These are phyloP conservation scores for Cairina moschata DNA, from an alignment of 2,113 vertebrate species.

Conservation along the genomic window DNA sequence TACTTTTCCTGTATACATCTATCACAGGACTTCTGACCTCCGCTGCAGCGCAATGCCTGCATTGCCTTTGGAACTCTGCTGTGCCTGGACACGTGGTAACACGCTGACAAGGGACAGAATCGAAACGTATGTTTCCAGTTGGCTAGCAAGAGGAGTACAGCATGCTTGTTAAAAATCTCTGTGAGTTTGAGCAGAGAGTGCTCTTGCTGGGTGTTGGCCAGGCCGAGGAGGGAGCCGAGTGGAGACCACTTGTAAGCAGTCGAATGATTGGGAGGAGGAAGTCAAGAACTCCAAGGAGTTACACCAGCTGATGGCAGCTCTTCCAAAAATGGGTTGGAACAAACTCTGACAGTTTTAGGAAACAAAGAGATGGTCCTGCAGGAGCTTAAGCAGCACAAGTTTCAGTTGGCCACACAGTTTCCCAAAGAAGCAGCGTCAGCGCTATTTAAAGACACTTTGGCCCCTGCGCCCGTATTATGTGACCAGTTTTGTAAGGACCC, in stretches of 20 bases:
- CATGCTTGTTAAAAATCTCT: background rate
- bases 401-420: background rate
- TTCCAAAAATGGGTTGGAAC: background rate
- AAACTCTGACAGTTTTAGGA: background rate
- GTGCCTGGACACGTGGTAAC: background rate
- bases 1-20: slow-evolving; percentile 5
- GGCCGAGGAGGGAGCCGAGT: background rate
- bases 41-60: background rate
- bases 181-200: background rate
- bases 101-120: background rate
- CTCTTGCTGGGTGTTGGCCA: background rate
- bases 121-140: background rate
- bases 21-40: background rate
- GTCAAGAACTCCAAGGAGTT: background rate
- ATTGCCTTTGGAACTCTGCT: fast-evolving
- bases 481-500: background rate
- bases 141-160: background rate
- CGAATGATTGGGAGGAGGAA: background rate
- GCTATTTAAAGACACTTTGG: background rate
- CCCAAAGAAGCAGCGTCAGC: background rate
- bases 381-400: background rate
- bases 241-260: background rate
- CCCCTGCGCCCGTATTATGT: background rate
- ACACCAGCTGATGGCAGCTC: background rate
- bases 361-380: background rate